Conservation (phyloP, 1,140 invertebrate species). For the Drosophila pseudoobscura region DNA sequence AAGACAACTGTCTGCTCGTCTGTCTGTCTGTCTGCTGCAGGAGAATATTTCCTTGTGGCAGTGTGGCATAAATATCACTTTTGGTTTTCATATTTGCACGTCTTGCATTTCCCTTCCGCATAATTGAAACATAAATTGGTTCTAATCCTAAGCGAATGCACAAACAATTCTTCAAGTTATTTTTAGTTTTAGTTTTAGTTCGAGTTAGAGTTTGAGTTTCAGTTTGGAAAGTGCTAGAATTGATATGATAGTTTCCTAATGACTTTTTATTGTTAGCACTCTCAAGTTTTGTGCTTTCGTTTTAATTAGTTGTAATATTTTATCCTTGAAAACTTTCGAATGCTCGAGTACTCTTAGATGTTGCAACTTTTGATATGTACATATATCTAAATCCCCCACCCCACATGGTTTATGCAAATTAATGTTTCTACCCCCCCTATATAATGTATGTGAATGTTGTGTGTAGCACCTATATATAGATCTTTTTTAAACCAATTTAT, state of each 20-base stretch:
- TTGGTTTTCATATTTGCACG: conserved; percentile 73
- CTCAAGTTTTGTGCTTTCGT: background rate
- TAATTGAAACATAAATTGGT: conserved; percentile 60
- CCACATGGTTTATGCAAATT: conserved; percentile 79
- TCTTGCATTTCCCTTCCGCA: conserved; percentile 50
- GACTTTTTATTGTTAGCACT: background rate
- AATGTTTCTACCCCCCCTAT: conserved; percentile 39
- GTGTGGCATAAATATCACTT: conserved; percentile 49
- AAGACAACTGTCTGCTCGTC: conserved; percentile 30
- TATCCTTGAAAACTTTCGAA: background rate
- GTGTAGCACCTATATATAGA: conserved; percentile 19
- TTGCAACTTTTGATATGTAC: conserved; percentile 1
- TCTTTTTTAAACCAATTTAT: conserved; percentile 5
- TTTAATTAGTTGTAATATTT: background rate
- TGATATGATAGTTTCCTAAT: conserved; percentile 6
- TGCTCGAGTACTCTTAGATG: conserved; percentile 18
- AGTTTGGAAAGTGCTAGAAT: background rate
- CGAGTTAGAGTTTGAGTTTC: conserved; percentile 5
- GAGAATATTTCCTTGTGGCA: conserved; percentile 27
- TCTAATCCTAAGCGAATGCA: conserved; percentile 8
- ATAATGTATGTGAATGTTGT: conserved; percentile 29
- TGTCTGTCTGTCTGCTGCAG: conserved; percentile 15
- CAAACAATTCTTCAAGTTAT: conserved; percentile 12
- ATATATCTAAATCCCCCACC: background rate
- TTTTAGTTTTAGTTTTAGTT: background rate